A percentile compares a stretch with the other conserved stretches of the same genome.
phyloP scores from a whole-genome alignment of 2,113 vertebrate genomes.

The Psettodes erumei region DNA sequence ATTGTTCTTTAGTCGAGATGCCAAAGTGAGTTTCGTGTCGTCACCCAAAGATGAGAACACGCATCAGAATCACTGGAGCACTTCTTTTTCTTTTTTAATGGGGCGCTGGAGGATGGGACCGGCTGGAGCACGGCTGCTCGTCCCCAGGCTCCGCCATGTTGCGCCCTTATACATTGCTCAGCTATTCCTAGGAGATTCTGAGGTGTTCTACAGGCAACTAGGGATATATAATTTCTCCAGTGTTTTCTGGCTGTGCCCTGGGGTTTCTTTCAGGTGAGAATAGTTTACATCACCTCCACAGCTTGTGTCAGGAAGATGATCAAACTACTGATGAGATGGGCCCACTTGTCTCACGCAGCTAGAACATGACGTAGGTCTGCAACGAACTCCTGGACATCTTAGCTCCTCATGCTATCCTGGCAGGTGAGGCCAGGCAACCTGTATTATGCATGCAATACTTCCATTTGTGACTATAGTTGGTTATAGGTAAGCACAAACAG shows the following conservation, averaged over 20 bases:
- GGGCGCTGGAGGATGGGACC: too few relatives aligned
- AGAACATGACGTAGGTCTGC: not conserved
- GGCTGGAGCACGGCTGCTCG: too few relatives aligned
- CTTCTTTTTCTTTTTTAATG: too few relatives aligned
- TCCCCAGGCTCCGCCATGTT: too few relatives aligned
- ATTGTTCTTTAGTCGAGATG: constrained; percentile 21
- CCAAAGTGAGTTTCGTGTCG: constrained; percentile 47
- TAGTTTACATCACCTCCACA: constrained; percentile 10
- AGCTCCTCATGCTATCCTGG: not conserved
- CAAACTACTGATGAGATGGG: not conserved
- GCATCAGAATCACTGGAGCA: too few relatives aligned
- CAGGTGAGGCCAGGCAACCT: not conserved
- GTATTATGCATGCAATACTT: too few relatives aligned
- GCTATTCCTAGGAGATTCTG: not conserved
- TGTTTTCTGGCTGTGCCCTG: constrained; percentile 14
- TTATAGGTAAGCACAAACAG: not conserved
- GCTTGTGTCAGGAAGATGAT: constrained; percentile 10
- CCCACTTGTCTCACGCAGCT: not conserved
- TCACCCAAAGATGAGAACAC: too few relatives aligned
- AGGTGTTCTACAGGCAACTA: constrained; percentile 8
- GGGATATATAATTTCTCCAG: constrained; percentile 17
- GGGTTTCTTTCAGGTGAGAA: constrained; percentile 27
- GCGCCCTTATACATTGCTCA: not conserved
- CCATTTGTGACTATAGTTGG: not conserved
- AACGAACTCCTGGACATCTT: not conserved